Conservation (phyloP, 2,888 invertebrate species). For the Corythucha ciliata region DNA sequence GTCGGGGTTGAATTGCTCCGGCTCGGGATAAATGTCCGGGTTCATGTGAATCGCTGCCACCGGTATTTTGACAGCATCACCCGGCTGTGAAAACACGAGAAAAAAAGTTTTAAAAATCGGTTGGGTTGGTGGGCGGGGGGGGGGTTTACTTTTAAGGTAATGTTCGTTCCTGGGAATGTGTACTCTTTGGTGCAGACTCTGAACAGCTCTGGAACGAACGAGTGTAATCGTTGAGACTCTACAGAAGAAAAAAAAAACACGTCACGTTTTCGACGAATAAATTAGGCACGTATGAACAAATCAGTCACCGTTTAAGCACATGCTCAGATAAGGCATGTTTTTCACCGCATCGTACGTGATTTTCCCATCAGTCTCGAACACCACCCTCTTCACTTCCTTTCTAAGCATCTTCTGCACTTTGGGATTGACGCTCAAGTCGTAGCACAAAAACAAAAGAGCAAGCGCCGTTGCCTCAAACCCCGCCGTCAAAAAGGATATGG, state of each 20-base stretch:
- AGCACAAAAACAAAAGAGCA: slow-evolving; percentile 10
- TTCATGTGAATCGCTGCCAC: slow-evolving; percentile 44
- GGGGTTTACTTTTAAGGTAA: slow-evolving; percentile 3
- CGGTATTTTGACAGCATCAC: slow-evolving; percentile 38
- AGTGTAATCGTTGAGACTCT: slow-evolving; percentile 51
- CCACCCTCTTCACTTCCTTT: slow-evolving; percentile 2
- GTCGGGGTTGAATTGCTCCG: slow-evolving; percentile 47
- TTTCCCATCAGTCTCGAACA: background rate
- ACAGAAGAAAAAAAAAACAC: background rate
- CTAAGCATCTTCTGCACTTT: slow-evolving; percentile 14
- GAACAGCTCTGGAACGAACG: slow-evolving; percentile 47
- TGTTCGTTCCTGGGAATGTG: slow-evolving; percentile 41
- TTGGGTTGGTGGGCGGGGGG: too few species aligned
- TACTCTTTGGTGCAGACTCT: slow-evolving; percentile 49
- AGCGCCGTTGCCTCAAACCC: slow-evolving; percentile 1
- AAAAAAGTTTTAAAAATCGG: too few species aligned
- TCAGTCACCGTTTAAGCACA: slow-evolving; percentile 37
- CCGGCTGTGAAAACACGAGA: too few species aligned
- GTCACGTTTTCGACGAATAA: background rate
- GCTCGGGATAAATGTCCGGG: slow-evolving; percentile 44
- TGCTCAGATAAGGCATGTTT: slow-evolving; percentile 11
- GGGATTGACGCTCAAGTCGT: slow-evolving; percentile 12
- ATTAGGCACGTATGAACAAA: slow-evolving; percentile 6
- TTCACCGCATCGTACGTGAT: slow-evolving; percentile 7
- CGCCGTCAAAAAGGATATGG: background rate